Evolutionary conservation across 2,113 vertebrate species (phyloP), one percentile per base, ranked within the genome.

Genomic region (Orthonyx spaldingii): DNA sequence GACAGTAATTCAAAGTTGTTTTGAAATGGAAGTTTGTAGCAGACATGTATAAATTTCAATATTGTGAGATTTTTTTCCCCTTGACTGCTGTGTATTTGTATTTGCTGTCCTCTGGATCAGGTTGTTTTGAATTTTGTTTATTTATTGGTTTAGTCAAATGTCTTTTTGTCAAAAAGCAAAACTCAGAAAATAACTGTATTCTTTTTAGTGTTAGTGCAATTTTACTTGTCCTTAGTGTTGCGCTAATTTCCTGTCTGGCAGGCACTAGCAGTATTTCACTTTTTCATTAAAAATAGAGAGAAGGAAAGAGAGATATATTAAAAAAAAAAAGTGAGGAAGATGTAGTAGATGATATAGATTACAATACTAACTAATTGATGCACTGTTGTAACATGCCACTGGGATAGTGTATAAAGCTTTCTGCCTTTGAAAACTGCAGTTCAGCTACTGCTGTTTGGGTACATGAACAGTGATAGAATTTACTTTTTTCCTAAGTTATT

Each of bases 231-330:
- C 74, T 94, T 96, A 97, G 74, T 69, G 78, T 95, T 64, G n/a
- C 92, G 70, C 77, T 97, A 83, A 96, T 98, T 97, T 97, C 71
- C 75, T 93, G 89, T 95, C 83, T 90, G 71, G 35, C 47, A 91
- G 52, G 26, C 68, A 44, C 23, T 57, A 86, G 52, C 76, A 92
- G 26, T 96, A 93, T 96, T 96, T 97, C 71, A 84, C 52, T 84
- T 90, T 89, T 97, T 91, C 87, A 91, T 92, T 96, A 80, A 69
- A 79, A 91, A 56, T 16, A 81, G 33, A 82, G 88, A 84, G 27
- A 16, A 17, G 5, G 16, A 7, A 37, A 41, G 16, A 69, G 18
- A 56, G 12, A 53, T 1, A 3, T 0, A 35, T n/a, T 5, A 14
- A 2, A 7, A 37, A 78, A 80, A 49, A 77, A 60, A 95, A 92